These are phyloP conservation scores for Psophia crepitans DNA, from an alignment of 2,113 vertebrate species.

Conservation along the genomic window DNA sequence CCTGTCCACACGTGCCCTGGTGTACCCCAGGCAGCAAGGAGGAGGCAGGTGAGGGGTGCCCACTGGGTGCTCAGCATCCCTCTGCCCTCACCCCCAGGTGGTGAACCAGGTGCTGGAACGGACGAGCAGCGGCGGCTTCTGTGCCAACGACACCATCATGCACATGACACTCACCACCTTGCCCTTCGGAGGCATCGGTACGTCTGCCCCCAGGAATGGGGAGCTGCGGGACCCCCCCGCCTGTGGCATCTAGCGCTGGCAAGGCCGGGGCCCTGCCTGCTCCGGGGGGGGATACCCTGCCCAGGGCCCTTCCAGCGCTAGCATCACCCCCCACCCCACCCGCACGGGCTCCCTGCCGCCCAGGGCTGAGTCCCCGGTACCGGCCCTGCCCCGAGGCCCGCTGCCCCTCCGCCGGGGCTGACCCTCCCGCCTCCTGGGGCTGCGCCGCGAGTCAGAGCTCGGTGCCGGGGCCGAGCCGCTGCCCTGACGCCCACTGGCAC, in stretches of 20 bases:
- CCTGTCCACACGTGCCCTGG: rapidly evolving
- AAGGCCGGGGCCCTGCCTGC: background rate
- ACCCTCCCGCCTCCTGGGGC: too few species aligned
- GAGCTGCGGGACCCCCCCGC: background rate
- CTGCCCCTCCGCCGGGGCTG: too few species aligned
- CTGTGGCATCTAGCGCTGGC: background rate
- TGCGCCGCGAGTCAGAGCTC: too few species aligned
- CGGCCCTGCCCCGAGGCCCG: too few species aligned
- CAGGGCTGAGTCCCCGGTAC: background rate
- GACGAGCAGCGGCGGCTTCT: conserved; percentile 85
- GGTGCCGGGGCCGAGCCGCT: too few species aligned
- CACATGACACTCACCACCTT: conserved; percentile 73
- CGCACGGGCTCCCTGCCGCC: background rate
- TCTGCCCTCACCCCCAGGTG: background rate
- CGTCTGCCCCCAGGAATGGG: background rate
- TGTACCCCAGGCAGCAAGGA: too few species aligned
- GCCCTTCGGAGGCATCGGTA: conserved; percentile 87
- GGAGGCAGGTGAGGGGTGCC: too few species aligned
- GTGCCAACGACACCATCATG: conserved; percentile 81
- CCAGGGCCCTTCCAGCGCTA: too few species aligned
- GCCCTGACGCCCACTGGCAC: too few species aligned
- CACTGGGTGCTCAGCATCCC: background rate
- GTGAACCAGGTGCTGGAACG: conserved; percentile 66
- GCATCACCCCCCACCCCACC: too few species aligned
- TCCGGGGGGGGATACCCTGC: background rate